Evolutionary conservation across 2,888 invertebrate genomes (phyloP).

Genomic region (Himalopsyche kuldschensis): DNA sequence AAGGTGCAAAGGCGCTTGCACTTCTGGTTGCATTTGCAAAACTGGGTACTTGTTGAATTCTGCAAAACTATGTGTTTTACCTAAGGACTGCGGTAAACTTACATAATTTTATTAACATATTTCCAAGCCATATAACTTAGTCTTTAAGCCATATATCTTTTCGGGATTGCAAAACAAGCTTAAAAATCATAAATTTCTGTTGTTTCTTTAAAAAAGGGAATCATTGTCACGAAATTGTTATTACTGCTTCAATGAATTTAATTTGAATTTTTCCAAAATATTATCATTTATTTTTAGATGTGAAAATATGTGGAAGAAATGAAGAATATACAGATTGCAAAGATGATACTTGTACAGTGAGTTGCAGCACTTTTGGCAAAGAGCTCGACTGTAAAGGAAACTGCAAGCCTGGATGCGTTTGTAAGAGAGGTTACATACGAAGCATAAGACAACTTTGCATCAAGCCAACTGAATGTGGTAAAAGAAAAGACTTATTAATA

Average conservation of each 20-base stretch:
- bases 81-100: too few species aligned
- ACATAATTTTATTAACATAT: too few species aligned
- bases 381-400: not conserved
- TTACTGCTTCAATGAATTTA: too few species aligned
- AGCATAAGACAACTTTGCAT: not conserved
- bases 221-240: too few species aligned
- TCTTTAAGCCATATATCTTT: too few species aligned
- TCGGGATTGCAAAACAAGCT: too few species aligned
- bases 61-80: too few species aligned
- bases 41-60: not conserved
- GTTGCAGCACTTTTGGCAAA: not conserved
- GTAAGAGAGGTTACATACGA: not conserved
- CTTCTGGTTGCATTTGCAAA: conserved; percentile 13
- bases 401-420: not conserved
- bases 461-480: not conserved
- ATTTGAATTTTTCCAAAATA: too few species aligned
- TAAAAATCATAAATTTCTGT: too few species aligned
- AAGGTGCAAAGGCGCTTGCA: conserved; percentile 12
- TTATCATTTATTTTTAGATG: too few species aligned
- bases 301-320: not conserved
- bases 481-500: not conserved
- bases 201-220: too few species aligned
- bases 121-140: too few species aligned
- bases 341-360: not conserved
- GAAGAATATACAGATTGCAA: not conserved